Percentiles rank a stretch among this genome's conserved stretches.
phyloP scores from a whole-genome alignment of 2,797 vertebrate species.

The Monodelphis domestica region DNA sequence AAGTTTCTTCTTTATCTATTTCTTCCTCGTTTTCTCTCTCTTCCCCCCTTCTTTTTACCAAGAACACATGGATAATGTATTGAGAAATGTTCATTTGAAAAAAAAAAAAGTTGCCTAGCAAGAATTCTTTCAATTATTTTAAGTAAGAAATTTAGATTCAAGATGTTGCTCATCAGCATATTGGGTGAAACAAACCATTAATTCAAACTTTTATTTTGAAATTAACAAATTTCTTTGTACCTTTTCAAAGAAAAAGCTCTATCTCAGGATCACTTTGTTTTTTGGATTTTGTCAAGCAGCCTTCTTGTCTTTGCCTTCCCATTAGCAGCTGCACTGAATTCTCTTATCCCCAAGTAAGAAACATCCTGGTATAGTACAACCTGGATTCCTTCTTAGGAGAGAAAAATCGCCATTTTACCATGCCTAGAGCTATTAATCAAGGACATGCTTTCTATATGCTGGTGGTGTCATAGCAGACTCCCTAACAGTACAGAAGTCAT shows the following conservation, averaged over 20 bases:
- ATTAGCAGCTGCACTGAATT: constrained; percentile 21
- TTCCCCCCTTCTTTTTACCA: too few relatives aligned
- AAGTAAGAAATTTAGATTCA: neutral
- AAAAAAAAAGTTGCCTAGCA: neutral
- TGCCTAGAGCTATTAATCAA: constrained; percentile 71
- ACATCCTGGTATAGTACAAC: neutral
- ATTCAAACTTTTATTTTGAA: constrained; percentile 21
- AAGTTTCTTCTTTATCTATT: neutral
- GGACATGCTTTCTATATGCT: constrained; percentile 74
- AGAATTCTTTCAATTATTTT: neutral
- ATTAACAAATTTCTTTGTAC: neutral
- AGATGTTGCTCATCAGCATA: neutral
- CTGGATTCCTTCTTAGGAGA: constrained; percentile 58
- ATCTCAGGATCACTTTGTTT: neutral
- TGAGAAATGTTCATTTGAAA: neutral
- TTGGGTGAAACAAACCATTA: neutral
- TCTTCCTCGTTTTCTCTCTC: neutral
- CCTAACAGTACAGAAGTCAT: constrained; percentile 77
- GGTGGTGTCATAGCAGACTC: constrained; percentile 78
- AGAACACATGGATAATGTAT: neutral
- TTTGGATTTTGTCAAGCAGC: neutral
- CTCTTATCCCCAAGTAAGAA: constrained; percentile 43
- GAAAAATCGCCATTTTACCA: constrained; percentile 74
- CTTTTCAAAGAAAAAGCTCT: constrained; percentile 1
- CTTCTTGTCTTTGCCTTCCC: constrained; percentile 37